Evolutionary conservation across 2,113 vertebrate species (phyloP).

Genomic region (Python bivittatus): DNA sequence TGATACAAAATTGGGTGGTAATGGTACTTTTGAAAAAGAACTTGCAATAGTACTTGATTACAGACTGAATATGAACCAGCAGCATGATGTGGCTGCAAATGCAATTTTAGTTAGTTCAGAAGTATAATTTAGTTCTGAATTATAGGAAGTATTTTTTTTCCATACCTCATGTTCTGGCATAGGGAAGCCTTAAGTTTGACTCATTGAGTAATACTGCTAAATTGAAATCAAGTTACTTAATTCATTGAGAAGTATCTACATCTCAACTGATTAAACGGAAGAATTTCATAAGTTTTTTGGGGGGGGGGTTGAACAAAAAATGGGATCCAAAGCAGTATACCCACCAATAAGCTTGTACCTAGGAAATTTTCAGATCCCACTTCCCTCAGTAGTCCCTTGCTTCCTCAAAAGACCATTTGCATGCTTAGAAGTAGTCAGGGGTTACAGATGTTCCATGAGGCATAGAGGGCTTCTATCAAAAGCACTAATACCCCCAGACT

Average conservation of each 20-base stretch:
- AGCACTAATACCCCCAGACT: not conserved
- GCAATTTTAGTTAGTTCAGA: not conserved
- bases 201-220: not conserved
- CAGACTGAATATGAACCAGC: not conserved
- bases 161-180: not conserved
- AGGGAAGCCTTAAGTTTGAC: constrained; percentile 27
- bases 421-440: not conserved
- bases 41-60: not conserved
- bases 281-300: not conserved
- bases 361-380: not conserved
- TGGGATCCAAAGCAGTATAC: not conserved
- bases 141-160: not conserved
- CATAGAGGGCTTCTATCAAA: not conserved
- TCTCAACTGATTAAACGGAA: not conserved
- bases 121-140: not conserved
- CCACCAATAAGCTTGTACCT: not conserved
- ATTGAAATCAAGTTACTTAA: constrained; percentile 26
- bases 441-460: not conserved
- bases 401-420: not conserved
- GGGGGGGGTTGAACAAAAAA: not conserved
- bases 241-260: constrained; percentile 14
- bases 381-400: not conserved
- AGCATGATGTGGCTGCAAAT: not conserved
- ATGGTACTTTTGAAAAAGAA: not conserved
- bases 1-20: not conserved